Base-by-base conservation (phyloP, 2,797 vertebrate genomes). In the Hemitrygon akajei region DNA sequence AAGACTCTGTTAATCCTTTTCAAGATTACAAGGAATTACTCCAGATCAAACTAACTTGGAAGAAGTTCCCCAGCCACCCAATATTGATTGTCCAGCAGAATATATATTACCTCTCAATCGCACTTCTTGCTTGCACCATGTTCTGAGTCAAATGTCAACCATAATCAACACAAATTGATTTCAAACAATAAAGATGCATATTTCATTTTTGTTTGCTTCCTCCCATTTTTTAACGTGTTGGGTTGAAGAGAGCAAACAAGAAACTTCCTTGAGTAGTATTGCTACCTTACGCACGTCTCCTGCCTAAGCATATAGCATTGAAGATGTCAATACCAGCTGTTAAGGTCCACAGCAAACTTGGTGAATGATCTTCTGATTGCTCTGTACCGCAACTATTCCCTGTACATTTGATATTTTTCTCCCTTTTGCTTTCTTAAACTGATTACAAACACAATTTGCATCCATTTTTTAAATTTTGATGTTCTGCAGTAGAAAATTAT, bases 1-100 rank as follows among this genome's bases (percentile, higher is more conserved):
- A 18, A 89, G 60, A 27, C 86, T 37, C 30, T 37, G n/a, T 89
- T 89, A 89, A 89, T 89, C 86, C 63, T 89, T 89, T 37, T 34
- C 86, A 89, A 89, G 86, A 89, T 89, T 89, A 89, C n/a, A 16
- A 89, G 86, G 86, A 89, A 89, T 66, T 89, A 89, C 20, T 69
- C 86, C n/a, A 89, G 86, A 66, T 89, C 86, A 89, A 89, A 11
- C 63, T 37, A 69, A 89, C 60, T 63, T 69, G 86, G 66, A 30
- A 89, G 86, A 89, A 89, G 37, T 69, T 89, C 86, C 86, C 86
- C 86, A 37, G 63, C 18, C 7, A 34, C n/a, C 34, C n/a, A 10
- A 7, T 69, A 89, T 89, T 69, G 86, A 89, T 89, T 89, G 63
- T 69, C 86, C 86, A 37, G 34, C 30, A 10, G 86, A 37, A 69